Evolutionary conservation across 2,888 invertebrate species (phyloP).

Genomic region (Brachyptera putata): DNA sequence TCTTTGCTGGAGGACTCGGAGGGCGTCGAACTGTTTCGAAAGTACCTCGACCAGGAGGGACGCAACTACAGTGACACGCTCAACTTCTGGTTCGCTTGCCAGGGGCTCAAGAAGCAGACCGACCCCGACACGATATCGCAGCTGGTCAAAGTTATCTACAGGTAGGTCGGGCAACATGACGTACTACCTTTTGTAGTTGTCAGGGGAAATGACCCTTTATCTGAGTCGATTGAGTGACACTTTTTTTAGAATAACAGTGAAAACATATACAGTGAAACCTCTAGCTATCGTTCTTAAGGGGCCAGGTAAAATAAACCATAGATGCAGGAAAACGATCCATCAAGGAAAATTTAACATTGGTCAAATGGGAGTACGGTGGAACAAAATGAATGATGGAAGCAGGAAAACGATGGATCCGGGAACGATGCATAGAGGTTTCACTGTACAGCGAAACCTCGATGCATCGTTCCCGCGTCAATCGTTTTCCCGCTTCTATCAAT

Average conservation of each 20-base stretch:
- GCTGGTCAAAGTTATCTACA: constrained; percentile 80
- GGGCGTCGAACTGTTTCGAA: constrained; percentile 82
- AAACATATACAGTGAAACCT: too few relatives aligned
- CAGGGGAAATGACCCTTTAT: not conserved
- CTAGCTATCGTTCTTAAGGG: too few relatives aligned
- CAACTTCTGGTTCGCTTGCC: constrained; percentile 92
- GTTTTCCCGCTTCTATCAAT: too few relatives aligned
- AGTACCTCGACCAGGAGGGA: constrained; percentile 72
- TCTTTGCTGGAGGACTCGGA: constrained; percentile 82
- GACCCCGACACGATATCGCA: constrained; percentile 67
- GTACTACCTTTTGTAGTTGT: not conserved
- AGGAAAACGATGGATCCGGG: too few relatives aligned
- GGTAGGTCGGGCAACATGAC: constrained; percentile 41
- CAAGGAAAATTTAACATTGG: too few relatives aligned
- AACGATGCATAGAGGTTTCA: too few relatives aligned
- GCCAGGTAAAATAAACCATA: too few relatives aligned
- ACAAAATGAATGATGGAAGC: too few relatives aligned
- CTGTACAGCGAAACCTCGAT: too few relatives aligned
- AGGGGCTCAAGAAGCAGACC: constrained; percentile 75
- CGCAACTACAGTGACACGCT: constrained; percentile 73
- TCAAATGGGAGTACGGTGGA: too few relatives aligned
- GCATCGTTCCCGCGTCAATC: too few relatives aligned
- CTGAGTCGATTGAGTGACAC: not conserved
- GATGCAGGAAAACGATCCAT: too few relatives aligned
- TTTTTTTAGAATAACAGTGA: not conserved